Evolutionary conservation across 1,140 invertebrate genomes (phyloP).

Genomic region (Oscheius sp.): DNA sequence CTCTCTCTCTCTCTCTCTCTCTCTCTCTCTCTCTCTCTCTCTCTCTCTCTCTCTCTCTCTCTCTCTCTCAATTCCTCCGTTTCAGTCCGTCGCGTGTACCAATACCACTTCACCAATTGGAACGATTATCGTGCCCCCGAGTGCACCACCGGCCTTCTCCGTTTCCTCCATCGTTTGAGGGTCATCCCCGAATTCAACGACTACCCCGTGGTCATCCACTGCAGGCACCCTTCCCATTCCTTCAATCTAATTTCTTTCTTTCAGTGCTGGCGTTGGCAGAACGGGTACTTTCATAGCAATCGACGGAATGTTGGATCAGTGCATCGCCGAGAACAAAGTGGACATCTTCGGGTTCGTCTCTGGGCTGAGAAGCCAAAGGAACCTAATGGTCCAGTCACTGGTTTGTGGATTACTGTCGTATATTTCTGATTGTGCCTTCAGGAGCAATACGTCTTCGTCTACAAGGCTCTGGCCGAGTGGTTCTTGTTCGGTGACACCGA

Average conservation of each 20-base stretch:
- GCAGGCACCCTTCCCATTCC: conserved; percentile 40
- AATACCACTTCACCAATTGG: conserved; percentile 59
- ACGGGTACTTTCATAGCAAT: conserved; percentile 86
- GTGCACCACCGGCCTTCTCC: conserved; percentile 52
- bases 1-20: too few relatives aligned
- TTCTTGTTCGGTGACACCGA: conserved; percentile 90
- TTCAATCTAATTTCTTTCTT: conserved; percentile 19
- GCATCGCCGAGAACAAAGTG: conserved; percentile 75
- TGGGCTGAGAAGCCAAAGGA: conserved; percentile 81
- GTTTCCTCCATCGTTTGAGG: conserved; percentile 50
- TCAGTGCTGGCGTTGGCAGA: conserved; percentile 78
- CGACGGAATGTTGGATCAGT: conserved; percentile 80
- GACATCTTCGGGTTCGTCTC: conserved; percentile 85
- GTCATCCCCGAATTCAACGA: conserved; percentile 55
- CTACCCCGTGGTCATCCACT: conserved; percentile 55
- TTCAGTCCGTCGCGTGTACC: conserved; percentile 45
- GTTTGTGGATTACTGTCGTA: conserved; percentile 63
- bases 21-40: too few relatives aligned
- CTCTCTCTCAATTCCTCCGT: too few relatives aligned
- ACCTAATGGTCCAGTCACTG: conserved; percentile 86
- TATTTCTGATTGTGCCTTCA: conserved; percentile 62
- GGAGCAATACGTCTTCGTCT: conserved; percentile 97
- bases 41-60: too few relatives aligned
- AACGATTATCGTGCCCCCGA: conserved; percentile 60
- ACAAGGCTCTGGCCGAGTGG: conserved; percentile 86